phyloP scores from a whole-genome alignment of 1,140 invertebrate species.

The Phenacoccus solenopsis region DNA sequence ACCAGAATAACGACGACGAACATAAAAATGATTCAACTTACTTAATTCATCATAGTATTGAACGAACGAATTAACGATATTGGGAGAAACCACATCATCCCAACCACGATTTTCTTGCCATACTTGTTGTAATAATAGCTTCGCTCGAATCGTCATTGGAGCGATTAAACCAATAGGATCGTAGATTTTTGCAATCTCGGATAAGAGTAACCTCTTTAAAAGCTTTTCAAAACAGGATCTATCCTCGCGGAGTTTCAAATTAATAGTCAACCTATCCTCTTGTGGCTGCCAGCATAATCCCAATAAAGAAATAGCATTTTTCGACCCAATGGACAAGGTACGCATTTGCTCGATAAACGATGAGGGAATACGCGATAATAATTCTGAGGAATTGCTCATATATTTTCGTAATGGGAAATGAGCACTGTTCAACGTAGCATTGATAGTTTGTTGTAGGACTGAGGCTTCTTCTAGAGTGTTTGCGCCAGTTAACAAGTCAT shows the following conservation, averaged over 20 bases:
- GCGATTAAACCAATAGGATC: background rate
- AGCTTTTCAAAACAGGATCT: background rate
- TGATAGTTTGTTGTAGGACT: background rate
- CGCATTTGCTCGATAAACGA: background rate
- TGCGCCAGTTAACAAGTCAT: conserved; percentile 8
- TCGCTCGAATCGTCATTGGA: background rate
- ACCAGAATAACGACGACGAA: too few species aligned
- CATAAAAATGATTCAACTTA: too few species aligned
- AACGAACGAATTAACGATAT: too few species aligned
- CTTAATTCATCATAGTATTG: too few species aligned
- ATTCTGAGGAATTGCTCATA: conserved; percentile 18
- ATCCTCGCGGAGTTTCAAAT: background rate
- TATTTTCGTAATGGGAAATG: conserved; percentile 22
- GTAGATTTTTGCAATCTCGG: background rate
- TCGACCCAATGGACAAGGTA: background rate
- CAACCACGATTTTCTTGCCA: background rate
- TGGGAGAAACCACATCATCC: background rate
- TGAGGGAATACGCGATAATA: background rate
- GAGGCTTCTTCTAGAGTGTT: background rate
- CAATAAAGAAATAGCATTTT: background rate
- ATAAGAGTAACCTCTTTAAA: background rate
- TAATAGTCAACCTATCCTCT: background rate
- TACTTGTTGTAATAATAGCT: background rate
- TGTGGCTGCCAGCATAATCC: background rate
- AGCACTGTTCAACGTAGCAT: background rate